A percentile compares a stretch with the other conserved stretches of the same genome.
Evolutionary conservation across 2,888 invertebrate species (phyloP).

Genomic region (Pogonocherus hispidulus): DNA sequence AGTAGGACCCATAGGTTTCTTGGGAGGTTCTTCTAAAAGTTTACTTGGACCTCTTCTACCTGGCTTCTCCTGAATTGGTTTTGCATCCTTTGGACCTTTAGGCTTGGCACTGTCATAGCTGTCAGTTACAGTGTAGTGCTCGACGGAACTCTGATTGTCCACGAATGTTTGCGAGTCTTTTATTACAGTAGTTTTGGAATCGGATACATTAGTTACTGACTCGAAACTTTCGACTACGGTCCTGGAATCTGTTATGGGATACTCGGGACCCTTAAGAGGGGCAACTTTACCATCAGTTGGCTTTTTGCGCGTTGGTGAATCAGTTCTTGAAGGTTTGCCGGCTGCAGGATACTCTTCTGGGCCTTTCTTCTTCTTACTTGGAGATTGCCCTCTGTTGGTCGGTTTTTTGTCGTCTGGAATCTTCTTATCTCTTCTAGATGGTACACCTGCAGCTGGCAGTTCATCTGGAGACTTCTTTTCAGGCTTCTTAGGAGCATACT

Average conservation of each 20-base stretch:
- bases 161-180: slow-evolving; percentile 58
- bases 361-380: slow-evolving; percentile 18
- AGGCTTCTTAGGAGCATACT: background rate
- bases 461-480: slow-evolving; percentile 19
- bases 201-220: slow-evolving; percentile 53
- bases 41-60: slow-evolving; percentile 8
- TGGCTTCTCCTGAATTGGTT: slow-evolving; percentile 19
- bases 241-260: slow-evolving; percentile 48
- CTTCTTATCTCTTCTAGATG: slow-evolving; percentile 28
- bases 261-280: slow-evolving; percentile 1
- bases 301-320: slow-evolving; percentile 21
- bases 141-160: slow-evolving; percentile 56
- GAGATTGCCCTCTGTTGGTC: slow-evolving; percentile 27
- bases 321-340: slow-evolving; percentile 30
- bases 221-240: slow-evolving; percentile 55
- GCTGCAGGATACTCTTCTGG: slow-evolving; percentile 41
- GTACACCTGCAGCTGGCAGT: slow-evolving; percentile 31
- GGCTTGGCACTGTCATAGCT: slow-evolving; percentile 39
- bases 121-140: slow-evolving; percentile 55
- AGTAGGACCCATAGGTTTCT: background rate
- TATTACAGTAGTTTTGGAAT: slow-evolving; percentile 56
- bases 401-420: slow-evolving; percentile 40
- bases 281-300: slow-evolving; percentile 8
- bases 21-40: slow-evolving; percentile 5
- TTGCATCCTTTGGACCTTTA: slow-evolving; percentile 31